Conservation (phyloP, 2,888 invertebrate genomes). For the Drosophila pseudotalamancana region DNA sequence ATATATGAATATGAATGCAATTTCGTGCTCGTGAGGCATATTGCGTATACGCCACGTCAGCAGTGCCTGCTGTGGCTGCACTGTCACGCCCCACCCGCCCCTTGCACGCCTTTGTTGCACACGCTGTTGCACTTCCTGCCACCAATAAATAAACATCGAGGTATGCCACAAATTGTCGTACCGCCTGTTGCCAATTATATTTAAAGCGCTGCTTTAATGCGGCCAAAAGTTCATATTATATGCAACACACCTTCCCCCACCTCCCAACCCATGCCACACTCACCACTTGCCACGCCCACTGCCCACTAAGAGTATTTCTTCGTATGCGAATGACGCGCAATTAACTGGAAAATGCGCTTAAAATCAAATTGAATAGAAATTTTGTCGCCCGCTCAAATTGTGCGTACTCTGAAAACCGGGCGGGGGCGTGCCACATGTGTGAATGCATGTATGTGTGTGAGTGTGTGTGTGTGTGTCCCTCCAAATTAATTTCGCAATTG, state of each 20-base stretch:
- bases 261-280: too few species aligned
- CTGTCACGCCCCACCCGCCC: slow-evolving; percentile 11
- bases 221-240: slow-evolving; percentile 71
- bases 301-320: background rate
- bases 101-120: slow-evolving; percentile 10
- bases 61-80: background rate
- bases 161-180: slow-evolving; percentile 66
- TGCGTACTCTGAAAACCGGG: slow-evolving; percentile 48
- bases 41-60: slow-evolving; percentile 73
- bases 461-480: slow-evolving; percentile 35
- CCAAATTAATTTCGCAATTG: slow-evolving; percentile 75
- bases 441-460: background rate
- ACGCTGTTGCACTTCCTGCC: slow-evolving; percentile 67
- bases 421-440: background rate
- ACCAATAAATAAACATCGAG: slow-evolving; percentile 65
- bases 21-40: slow-evolving; percentile 40
- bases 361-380: slow-evolving; percentile 80
- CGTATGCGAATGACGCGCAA: slow-evolving; percentile 63
- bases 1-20: slow-evolving; percentile 45
- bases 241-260: background rate
- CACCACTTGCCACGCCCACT: background rate
- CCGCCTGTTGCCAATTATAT: slow-evolving; percentile 61
- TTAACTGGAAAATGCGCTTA: slow-evolving; percentile 81
- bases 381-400: slow-evolving; percentile 76
- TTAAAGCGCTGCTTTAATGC: slow-evolving; percentile 73